Percentiles rank a stretch among this genome's conserved stretches.
Conservation (phyloP, 2,797 vertebrate genomes). For the Rhinophrynus dorsalis region DNA sequence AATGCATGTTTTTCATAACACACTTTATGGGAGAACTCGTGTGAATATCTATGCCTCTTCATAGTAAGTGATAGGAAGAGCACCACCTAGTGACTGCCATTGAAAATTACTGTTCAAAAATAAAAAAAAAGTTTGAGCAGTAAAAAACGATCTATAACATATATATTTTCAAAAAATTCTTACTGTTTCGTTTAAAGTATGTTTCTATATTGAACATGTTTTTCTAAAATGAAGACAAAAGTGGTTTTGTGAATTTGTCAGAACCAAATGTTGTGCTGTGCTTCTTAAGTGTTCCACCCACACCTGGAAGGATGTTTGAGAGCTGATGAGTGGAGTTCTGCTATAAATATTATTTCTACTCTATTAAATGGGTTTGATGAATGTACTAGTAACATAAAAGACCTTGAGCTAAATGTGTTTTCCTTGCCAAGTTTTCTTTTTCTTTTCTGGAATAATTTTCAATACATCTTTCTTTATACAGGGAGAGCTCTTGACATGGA, state of each 20-base stretch:
- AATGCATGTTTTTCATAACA: too few species aligned
- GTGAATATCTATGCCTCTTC: too few species aligned
- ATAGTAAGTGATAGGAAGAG: too few species aligned
- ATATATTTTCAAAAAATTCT: too few species aligned
- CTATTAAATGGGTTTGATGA: slow-evolving; percentile 27
- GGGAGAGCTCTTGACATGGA: background rate
- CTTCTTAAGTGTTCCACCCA: background rate
- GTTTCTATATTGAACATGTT: too few species aligned
- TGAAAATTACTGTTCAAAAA: too few species aligned
- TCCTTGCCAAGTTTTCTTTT: slow-evolving; percentile 12
- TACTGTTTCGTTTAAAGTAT: too few species aligned
- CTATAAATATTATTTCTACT: slow-evolving; percentile 38
- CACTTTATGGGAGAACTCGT: too few species aligned
- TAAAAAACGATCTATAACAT: too few species aligned
- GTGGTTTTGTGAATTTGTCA: background rate
- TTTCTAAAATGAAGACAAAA: slow-evolving; percentile 1
- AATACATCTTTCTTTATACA: slow-evolving; percentile 22
- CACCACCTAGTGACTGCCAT: too few species aligned
- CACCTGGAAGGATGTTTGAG: slow-evolving; percentile 28
- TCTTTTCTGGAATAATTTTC: background rate
- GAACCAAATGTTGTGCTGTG: background rate
- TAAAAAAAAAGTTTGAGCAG: too few species aligned
- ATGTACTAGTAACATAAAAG: slow-evolving; percentile 21
- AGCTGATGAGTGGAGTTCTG: slow-evolving; percentile 5
- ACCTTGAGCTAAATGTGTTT: background rate